Evolutionary conservation across 1,140 invertebrate genomes (phyloP).

Genomic region (Pseudomyrmex pallidus): DNA sequence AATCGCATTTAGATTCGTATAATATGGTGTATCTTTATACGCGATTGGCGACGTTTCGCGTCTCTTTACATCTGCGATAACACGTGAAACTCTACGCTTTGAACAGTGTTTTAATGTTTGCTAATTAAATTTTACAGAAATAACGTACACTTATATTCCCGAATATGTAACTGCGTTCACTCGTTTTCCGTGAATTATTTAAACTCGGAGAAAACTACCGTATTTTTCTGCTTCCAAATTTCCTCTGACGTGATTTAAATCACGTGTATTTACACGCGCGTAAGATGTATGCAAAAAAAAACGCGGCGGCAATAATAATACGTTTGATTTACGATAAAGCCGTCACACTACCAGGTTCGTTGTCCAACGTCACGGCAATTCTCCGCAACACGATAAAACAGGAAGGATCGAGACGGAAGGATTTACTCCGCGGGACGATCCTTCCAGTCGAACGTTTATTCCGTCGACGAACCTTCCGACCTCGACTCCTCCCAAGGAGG

Average conservation of each 20-base stretch:
- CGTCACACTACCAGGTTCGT: conserved; percentile 44
- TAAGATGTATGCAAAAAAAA: conserved; percentile 13
- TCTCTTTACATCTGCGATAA: too few relatives aligned
- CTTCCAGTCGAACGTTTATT: conserved; percentile 67
- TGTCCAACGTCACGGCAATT: conserved; percentile 31
- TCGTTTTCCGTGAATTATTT: conserved; percentile 6
- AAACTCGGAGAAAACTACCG: neutral
- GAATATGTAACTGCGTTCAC: neutral
- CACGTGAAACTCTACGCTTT: neutral
- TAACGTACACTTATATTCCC: neutral
- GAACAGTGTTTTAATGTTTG: neutral
- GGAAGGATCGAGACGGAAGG: conserved; percentile 50
- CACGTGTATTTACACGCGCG: conserved; percentile 22
- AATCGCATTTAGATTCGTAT: neutral
- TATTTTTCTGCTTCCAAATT: neutral
- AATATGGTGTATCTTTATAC: neutral
- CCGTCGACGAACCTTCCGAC: conserved; percentile 55
- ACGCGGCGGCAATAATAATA: conserved; percentile 72
- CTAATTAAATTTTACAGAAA: neutral
- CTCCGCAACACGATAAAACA: conserved; percentile 65
- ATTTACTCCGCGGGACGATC: conserved; percentile 61
- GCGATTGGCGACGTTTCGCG: neutral
- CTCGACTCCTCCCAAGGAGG: conserved; percentile 47
- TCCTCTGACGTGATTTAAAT: too few relatives aligned
- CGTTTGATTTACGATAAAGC: conserved; percentile 78